phyloP scores from a whole-genome alignment of 2,888 invertebrate genomes.

The Vesta saturnalis region DNA sequence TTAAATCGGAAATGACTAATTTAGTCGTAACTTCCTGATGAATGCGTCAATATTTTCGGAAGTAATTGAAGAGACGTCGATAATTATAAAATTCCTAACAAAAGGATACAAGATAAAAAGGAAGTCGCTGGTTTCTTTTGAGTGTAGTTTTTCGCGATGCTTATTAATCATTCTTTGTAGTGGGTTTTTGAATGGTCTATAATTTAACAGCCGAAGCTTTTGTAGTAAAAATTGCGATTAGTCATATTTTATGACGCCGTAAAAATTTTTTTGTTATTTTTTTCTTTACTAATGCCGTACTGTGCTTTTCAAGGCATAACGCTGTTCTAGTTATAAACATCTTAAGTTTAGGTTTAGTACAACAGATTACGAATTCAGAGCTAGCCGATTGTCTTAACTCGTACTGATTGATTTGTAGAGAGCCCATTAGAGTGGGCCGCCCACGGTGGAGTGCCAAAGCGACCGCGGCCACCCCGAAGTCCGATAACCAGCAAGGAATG shows the following conservation, averaged over 20 bases:
- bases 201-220: not conserved
- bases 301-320: too few relatives aligned
- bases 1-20: too few relatives aligned
- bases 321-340: constrained; percentile 21
- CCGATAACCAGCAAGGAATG: constrained; percentile 57
- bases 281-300: too few relatives aligned
- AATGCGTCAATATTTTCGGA: constrained; percentile 1
- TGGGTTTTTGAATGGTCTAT: not conserved
- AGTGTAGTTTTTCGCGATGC: not conserved
- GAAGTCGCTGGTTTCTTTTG: not conserved
- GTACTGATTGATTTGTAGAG: constrained; percentile 58
- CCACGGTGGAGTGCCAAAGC: constrained; percentile 54
- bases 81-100: not conserved
- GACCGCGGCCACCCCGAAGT: constrained; percentile 56
- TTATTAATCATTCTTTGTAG: constrained; percentile 1
- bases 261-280: too few relatives aligned
- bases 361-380: constrained; percentile 27
- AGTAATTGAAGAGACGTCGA: not conserved
- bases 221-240: not conserved
- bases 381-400: constrained; percentile 35
- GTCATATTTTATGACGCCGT: not conserved
- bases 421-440: constrained; percentile 53
- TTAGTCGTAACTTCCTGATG: not conserved
- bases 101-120: not conserved
- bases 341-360: constrained; percentile 14